Evolutionary conservation across 64 coral and sea anemone genomes (phyloP), one percentile per base, ranked within the genome.

Genomic region (Stylophora pistillata): DNA sequence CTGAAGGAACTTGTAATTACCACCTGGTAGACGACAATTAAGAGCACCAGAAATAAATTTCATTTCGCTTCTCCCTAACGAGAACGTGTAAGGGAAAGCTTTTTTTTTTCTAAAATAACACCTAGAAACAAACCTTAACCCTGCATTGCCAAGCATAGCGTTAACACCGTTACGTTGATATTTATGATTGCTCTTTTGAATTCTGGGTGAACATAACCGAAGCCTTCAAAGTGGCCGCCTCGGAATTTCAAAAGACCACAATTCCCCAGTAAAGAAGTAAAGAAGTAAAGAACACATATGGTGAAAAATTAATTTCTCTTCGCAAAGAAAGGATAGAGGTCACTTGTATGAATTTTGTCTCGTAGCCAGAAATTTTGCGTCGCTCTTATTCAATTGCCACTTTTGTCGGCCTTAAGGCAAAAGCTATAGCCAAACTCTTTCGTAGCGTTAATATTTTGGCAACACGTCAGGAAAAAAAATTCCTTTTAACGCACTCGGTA

Each of bases 1-100:
- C 85, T 71, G 85, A 87, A 87, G 23, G 85, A 87, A 21, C 55
- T 58, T 20, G 85, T 87, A 14, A 87, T 20, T 27, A 58, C 58
- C 30, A 87, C 41, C 85, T 87, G 53, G 14, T 21, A 87, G 13
- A 25, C 12, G 26, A 68, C 20, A 25, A n/a, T 6, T 7, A 5
- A 5, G 25, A 11, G 21, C 23, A 25, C 23, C 23, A 26, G 23
- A 68, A 25, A 1, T n/a, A 21, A 4, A 25, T 28, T 21, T 25
- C 20, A 27, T 9, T 68, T 60, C 58, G 58, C 58, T 15, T 60
- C 13, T 60, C 17, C 17, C 1, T 60, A 60, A 3, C 58, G 58
- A 60, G 17, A 60, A 60, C 61, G 61, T n/a, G 61, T 21, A 64
- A 17, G 7, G 9, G 17, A 21, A 18, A 64, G 17, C 23, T 64